These are phyloP conservation scores for Dendronephthya gigantea DNA, from an alignment of 64 coral and sea anemone genomes.

Conservation along the genomic window DNA sequence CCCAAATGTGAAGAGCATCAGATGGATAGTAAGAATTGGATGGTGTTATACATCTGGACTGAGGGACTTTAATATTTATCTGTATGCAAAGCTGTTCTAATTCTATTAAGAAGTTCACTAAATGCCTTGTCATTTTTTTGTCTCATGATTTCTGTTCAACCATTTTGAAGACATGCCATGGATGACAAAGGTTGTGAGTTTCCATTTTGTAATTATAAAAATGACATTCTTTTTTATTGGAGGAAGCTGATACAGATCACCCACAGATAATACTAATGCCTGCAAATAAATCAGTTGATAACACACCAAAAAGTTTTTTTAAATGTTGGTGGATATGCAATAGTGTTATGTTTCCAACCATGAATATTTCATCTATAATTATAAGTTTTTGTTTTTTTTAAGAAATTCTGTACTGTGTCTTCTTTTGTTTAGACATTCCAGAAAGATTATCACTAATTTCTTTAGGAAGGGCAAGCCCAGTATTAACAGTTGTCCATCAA, in stretches of 20 bases:
- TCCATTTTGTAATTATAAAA: conserved; percentile 38
- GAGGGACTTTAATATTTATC: conserved; percentile 19
- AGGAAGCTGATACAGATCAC: conserved; percentile 36
- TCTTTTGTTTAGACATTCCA: conserved; percentile 38
- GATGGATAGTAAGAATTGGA: conserved; percentile 15
- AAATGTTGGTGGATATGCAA: conserved; percentile 35
- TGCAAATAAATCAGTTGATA: conserved; percentile 22
- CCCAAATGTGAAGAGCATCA: conserved; percentile 45
- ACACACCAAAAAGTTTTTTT: conserved; percentile 34
- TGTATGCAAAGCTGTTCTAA: too few species aligned
- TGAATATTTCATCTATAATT: conserved; percentile 55
- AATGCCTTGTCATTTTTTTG: conserved; percentile 28
- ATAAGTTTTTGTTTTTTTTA: conserved; percentile 21
- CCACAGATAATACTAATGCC: conserved; percentile 36
- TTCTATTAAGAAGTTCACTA: conserved; percentile 32
- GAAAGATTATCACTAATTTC: conserved; percentile 29
- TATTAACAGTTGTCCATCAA: conserved; percentile 42
- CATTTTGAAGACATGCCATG: conserved; percentile 34
- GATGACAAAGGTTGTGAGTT: conserved; percentile 20
- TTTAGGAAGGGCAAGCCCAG: conserved; percentile 45
- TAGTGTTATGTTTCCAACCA: conserved; percentile 38
- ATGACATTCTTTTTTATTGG: conserved; percentile 25
- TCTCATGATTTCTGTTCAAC: conserved; percentile 44
- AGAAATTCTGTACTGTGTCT: conserved; percentile 16
- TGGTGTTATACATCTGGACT: conserved; percentile 7